These are phyloP conservation scores for Bembecia ichneumoniformis DNA, from an alignment of 2,888 invertebrate species.

Conservation along the genomic window DNA sequence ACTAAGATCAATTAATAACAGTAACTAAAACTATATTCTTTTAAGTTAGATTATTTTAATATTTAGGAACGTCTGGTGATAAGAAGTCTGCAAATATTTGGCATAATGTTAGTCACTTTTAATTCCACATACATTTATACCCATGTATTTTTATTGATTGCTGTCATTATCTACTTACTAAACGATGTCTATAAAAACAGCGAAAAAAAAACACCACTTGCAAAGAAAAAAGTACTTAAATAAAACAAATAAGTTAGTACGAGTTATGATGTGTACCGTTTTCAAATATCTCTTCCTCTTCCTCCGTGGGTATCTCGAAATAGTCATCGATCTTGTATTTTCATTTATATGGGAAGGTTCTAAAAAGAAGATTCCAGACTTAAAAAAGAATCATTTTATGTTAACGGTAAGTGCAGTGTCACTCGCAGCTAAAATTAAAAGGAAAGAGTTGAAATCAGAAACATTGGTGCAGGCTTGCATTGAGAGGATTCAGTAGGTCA, in stretches of 20 bases:
- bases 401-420: slow-evolving; percentile 75
- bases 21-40: too few species aligned
- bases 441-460: slow-evolving; percentile 75
- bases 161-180: too few species aligned
- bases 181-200: too few species aligned
- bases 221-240: slow-evolving; percentile 5
- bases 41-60: too few species aligned
- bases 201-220: too few species aligned
- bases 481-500: slow-evolving; percentile 80
- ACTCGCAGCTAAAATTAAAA: slow-evolving; percentile 77
- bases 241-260: slow-evolving; percentile 45
- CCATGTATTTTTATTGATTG: too few species aligned
- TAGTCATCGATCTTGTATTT: slow-evolving; percentile 44
- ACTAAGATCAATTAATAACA: too few species aligned
- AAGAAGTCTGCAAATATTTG: too few species aligned
- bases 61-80: too few species aligned
- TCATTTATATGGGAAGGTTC: slow-evolving; percentile 41
- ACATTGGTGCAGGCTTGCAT: slow-evolving; percentile 82
- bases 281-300: slow-evolving; percentile 38
- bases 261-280: slow-evolving; percentile 42
- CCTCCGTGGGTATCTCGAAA: slow-evolving; percentile 43
- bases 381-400: slow-evolving; percentile 42
- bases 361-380: slow-evolving; percentile 32
- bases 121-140: too few species aligned
- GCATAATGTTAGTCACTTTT: too few species aligned